A percentile compares a stretch with the other conserved stretches of the same genome.
Evolutionary conservation across 2,888 invertebrate species (phyloP).

Genomic region (Zelleria hepariella): DNA sequence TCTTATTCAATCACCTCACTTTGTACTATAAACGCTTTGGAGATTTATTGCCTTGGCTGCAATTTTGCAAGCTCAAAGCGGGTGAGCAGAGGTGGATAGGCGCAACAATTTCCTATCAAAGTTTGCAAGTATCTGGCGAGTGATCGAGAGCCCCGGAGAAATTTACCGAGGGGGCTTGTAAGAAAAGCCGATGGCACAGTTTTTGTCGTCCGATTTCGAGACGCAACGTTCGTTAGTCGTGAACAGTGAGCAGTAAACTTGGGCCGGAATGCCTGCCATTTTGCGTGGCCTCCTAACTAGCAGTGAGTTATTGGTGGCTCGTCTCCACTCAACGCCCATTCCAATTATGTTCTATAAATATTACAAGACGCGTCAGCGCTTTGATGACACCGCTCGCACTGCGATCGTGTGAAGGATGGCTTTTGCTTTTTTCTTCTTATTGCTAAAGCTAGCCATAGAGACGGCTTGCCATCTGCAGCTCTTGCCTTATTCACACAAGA

Average conservation of each 20-base stretch:
- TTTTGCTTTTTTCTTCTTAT: neutral
- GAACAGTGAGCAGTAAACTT: conserved; percentile 26
- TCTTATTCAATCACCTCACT: neutral
- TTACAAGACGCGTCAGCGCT: conserved; percentile 8
- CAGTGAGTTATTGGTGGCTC: conserved; percentile 11
- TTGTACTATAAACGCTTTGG: neutral
- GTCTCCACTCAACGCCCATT: conserved; percentile 9
- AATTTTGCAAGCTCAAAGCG: neutral
- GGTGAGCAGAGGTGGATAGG: too few relatives aligned
- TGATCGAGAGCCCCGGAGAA: neutral
- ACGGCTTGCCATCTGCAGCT: neutral
- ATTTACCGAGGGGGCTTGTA: neutral
- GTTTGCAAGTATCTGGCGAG: neutral
- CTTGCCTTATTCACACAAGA: neutral
- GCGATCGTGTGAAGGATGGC: neutral
- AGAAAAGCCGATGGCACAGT: conserved; percentile 37
- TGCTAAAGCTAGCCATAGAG: neutral
- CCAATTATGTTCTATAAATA: conserved; percentile 15
- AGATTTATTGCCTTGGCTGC: neutral
- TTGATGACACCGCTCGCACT: conserved; percentile 8
- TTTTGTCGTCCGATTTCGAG: conserved; percentile 44
- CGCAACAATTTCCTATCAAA: neutral
- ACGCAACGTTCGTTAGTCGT: conserved; percentile 32
- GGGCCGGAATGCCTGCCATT: conserved; percentile 28
- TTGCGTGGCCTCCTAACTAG: conserved; percentile 17